A percentile compares a stretch with the other conserved stretches of the same genome.
Conservation (phyloP, 2,888 invertebrate genomes). For the Plemyria rubiginata region DNA sequence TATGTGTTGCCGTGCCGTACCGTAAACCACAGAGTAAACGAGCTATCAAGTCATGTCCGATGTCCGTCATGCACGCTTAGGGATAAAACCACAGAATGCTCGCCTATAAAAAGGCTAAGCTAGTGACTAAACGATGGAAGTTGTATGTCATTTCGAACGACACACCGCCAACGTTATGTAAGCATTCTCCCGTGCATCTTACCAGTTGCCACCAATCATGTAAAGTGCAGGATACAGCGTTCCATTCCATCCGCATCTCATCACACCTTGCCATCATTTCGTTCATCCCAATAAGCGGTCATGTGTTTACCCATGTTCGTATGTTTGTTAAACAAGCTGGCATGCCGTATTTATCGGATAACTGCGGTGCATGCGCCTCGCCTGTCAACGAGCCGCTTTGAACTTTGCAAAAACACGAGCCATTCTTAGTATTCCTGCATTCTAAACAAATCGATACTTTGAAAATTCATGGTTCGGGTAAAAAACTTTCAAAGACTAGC, state of each 20-base stretch:
- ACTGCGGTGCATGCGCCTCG: slow-evolving; percentile 44
- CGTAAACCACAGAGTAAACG: slow-evolving; percentile 20
- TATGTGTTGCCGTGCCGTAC: background rate
- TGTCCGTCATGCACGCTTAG: slow-evolving; percentile 21
- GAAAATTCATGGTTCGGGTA: slow-evolving; percentile 23
- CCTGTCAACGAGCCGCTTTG: slow-evolving; percentile 48
- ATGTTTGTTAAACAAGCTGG: slow-evolving; percentile 41
- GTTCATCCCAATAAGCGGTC: slow-evolving; percentile 6
- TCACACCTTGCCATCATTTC: slow-evolving; percentile 9
- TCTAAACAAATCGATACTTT: slow-evolving; percentile 27
- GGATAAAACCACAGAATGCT: slow-evolving; percentile 23
- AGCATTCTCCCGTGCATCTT: slow-evolving; percentile 4
- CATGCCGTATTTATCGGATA: slow-evolving; percentile 25
- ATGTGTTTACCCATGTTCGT: slow-evolving; percentile 36
- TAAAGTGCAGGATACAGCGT: slow-evolving; percentile 9
- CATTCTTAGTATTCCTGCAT: slow-evolving; percentile 26
- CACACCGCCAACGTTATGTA: slow-evolving; percentile 14
- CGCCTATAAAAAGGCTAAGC: slow-evolving; percentile 15
- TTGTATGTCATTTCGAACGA: slow-evolving; percentile 15
- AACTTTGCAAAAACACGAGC: slow-evolving; percentile 46
- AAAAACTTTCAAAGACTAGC: slow-evolving; percentile 23
- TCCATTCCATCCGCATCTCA: slow-evolving; percentile 12
- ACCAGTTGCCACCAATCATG: slow-evolving; percentile 11
- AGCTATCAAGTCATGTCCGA: slow-evolving; percentile 16
- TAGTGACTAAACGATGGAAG: slow-evolving; percentile 18